These are phyloP conservation scores for Andrena hattorfiana DNA, from an alignment of 2,888 invertebrate species.

Conservation along the genomic window DNA sequence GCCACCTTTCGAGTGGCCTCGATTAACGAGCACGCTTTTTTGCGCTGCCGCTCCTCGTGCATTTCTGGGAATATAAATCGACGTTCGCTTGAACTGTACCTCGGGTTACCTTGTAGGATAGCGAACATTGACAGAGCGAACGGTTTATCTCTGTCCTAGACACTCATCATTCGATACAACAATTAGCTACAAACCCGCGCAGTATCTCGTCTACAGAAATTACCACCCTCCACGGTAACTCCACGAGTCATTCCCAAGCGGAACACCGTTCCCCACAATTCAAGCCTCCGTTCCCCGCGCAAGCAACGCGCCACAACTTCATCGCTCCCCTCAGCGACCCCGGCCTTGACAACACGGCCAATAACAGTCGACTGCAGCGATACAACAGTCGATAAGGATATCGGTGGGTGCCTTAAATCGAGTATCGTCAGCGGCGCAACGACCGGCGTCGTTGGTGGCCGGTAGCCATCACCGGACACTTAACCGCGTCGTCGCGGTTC, in stretches of 20 bases:
- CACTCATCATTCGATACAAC: too few relatives aligned
- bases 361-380: constrained; percentile 31
- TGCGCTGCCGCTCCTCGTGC: constrained; percentile 25
- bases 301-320: constrained; percentile 15
- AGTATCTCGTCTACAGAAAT: too few relatives aligned
- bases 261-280: too few relatives aligned
- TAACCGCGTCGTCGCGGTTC: constrained; percentile 42
- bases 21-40: constrained; percentile 63
- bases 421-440: constrained; percentile 27
- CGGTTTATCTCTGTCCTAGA: too few relatives aligned
- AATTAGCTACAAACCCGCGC: too few relatives aligned
- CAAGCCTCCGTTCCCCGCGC: background rate
- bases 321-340: constrained; percentile 3
- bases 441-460: constrained; percentile 63
- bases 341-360: constrained; percentile 28
- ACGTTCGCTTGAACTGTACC: background rate
- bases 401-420: constrained; percentile 41
- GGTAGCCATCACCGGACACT: constrained; percentile 50
- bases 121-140: too few relatives aligned
- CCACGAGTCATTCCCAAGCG: too few relatives aligned
- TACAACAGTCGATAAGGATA: constrained; percentile 47
- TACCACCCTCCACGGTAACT: too few relatives aligned
- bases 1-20: constrained; percentile 52
- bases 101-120: too few relatives aligned
- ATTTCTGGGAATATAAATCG: constrained; percentile 32